Evolutionary conservation across 1,140 invertebrate genomes (phyloP).

Genomic region (Cydia amplana): DNA sequence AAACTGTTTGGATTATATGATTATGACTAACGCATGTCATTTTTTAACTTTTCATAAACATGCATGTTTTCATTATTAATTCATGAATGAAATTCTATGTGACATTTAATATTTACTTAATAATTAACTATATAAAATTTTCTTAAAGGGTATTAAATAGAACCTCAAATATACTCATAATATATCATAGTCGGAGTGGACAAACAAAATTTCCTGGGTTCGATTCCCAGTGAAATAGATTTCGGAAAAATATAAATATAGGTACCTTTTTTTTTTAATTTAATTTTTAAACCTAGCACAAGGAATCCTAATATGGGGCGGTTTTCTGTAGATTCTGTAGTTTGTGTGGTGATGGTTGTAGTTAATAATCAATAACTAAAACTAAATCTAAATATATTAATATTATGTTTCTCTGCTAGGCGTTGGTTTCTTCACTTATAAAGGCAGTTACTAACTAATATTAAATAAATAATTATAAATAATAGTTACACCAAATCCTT

Average conservation of each 20-base stretch:
- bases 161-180: too few relatives aligned
- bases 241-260: too few relatives aligned
- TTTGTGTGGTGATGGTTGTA: constrained; percentile 1
- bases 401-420: neutral
- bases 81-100: neutral
- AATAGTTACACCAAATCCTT: too few relatives aligned
- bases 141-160: too few relatives aligned
- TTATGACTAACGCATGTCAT: constrained; percentile 18
- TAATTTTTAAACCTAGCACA: neutral
- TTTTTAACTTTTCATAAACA: neutral
- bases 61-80: neutral
- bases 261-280: neutral
- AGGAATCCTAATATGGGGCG: neutral
- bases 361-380: neutral
- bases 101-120: neutral
- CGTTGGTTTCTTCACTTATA: too few relatives aligned
- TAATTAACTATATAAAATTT: neutral
- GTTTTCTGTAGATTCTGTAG: neutral
- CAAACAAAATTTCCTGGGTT: neutral
- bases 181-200: too few relatives aligned
- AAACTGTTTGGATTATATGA: neutral
- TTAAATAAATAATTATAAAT: too few relatives aligned
- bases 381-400: too few relatives aligned
- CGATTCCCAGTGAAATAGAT: neutral
- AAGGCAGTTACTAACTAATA: too few relatives aligned